Evolutionary conservation across 2,797 vertebrate species (phyloP).

Genomic region (Fundulus diaphanus): DNA sequence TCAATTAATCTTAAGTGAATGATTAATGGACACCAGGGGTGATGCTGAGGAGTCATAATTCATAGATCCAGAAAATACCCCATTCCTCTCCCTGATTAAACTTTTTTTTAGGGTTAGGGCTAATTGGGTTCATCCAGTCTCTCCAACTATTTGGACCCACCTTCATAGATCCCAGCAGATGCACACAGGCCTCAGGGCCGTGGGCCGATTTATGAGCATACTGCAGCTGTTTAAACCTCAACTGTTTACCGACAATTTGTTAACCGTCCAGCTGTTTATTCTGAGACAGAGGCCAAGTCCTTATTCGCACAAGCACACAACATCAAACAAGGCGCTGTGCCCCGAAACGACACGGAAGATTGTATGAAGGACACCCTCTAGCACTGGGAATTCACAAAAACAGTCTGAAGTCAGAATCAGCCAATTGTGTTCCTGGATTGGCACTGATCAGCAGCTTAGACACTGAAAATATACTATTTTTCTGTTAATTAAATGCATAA

Average conservation of each 20-base stretch:
- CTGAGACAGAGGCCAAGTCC: constrained; percentile 66
- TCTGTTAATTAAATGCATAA: not conserved
- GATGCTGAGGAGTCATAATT: constrained; percentile 27
- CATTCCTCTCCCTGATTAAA: constrained; percentile 25
- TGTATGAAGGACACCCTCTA: constrained; percentile 17
- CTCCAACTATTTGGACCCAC: constrained; percentile 3
- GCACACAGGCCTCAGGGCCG: constrained; percentile 21
- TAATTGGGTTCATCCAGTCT: constrained; percentile 12
- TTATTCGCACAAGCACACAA: constrained; percentile 71
- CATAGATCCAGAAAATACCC: constrained; percentile 20
- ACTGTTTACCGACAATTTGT: constrained; percentile 81
- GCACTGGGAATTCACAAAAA: not conserved
- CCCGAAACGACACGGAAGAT: constrained; percentile 36
- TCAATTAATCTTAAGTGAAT: constrained; percentile 44
- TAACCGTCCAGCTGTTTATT: constrained; percentile 82
- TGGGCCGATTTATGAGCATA: constrained; percentile 65
- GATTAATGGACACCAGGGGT: constrained; percentile 32
- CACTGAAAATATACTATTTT: not conserved
- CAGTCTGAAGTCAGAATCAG: not conserved
- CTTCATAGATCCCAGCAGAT: constrained; percentile 35
- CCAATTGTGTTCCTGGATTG: not conserved
- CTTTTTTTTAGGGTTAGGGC: constrained; percentile 16
- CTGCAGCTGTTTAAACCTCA: constrained; percentile 84
- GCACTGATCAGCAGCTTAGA: not conserved
- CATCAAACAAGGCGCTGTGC: constrained; percentile 68